Evolutionary conservation across 1,140 invertebrate genomes (phyloP), one percentile per base, ranked within the genome.

Genomic region (Gonatopus flavifemur): DNA sequence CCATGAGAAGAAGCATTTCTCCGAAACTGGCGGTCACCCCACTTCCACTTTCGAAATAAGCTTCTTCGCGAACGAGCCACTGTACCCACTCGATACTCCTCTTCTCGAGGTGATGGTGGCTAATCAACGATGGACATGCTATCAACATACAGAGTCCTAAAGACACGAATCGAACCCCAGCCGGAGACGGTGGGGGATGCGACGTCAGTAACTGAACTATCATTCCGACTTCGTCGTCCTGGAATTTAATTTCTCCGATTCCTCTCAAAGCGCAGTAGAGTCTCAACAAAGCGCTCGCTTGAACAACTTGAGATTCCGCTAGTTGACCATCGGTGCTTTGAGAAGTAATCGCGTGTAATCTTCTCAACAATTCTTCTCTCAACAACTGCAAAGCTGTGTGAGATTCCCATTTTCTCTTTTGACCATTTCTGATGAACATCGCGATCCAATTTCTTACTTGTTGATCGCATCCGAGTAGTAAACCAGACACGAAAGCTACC

Each of bases 1-100:
- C 96, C 81, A 98, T 91, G 20, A 98, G 76, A 0, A 98, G 83
- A 12, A 98, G 78, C 90, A 98, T 95, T 77, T 98, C 95, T n/a
- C 93, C 94, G 74, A 97, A 95, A 20, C 89, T 92, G 1, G 89
- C 88, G 2, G 87, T 86, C 0, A 89, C 85, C 3, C 88, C 89
- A 35, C 87, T 89, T 12, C 86, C 86, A 64, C 85, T 86, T 77
- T 89, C 88, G 63, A 90, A 89, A 67, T 93, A 91, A 8, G 88
- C 88, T 75, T 96, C 93, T 69, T 94, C 92, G 41, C 87, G 85
- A 0, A 96, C 89, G 0, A 98, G 79, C 92, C 93, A 96, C 48
- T 91, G 88, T 3, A 98, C 88, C 94, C 94, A 98, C 67, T 95
- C 91, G 43, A 96, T 88, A n/a, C 90, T 88, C 65, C 86, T 86